phyloP scores from a whole-genome alignment of 1,140 invertebrate species.

The Latrodectus geometricus region DNA sequence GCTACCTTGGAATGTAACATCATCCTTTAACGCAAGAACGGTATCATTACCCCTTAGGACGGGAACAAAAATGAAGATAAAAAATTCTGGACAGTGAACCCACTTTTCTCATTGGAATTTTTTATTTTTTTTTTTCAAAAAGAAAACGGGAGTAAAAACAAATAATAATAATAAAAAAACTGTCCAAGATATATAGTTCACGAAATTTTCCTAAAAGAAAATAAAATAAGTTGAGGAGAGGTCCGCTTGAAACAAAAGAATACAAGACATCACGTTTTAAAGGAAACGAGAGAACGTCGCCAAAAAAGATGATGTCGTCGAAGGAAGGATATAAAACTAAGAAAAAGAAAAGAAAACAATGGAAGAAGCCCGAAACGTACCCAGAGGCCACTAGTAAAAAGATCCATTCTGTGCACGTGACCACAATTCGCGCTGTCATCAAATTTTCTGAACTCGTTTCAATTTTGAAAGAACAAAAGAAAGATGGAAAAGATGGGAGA shows the following conservation, averaged over 20 bases:
- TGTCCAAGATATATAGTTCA: constrained; percentile 6
- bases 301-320: background rate
- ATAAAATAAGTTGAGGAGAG: background rate
- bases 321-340: background rate
- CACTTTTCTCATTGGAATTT: background rate
- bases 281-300: constrained; percentile 29
- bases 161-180: background rate
- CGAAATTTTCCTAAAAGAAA: constrained; percentile 5
- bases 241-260: constrained; percentile 24
- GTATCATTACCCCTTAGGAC: background rate
- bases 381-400: constrained; percentile 36
- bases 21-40: background rate
- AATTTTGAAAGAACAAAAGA: constrained; percentile 21
- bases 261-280: constrained; percentile 50
- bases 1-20: background rate
- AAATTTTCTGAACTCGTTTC: constrained; percentile 34
- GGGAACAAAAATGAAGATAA: background rate
- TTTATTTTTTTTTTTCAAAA: background rate
- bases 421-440: constrained; percentile 55
- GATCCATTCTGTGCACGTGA: constrained; percentile 33
- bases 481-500: background rate
- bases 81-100: background rate
- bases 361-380: constrained; percentile 19
- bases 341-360: constrained; percentile 7
- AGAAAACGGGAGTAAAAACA: background rate